Base-by-base conservation (phyloP, 2,888 invertebrate genomes). In the Fabriciana adippe region DNA sequence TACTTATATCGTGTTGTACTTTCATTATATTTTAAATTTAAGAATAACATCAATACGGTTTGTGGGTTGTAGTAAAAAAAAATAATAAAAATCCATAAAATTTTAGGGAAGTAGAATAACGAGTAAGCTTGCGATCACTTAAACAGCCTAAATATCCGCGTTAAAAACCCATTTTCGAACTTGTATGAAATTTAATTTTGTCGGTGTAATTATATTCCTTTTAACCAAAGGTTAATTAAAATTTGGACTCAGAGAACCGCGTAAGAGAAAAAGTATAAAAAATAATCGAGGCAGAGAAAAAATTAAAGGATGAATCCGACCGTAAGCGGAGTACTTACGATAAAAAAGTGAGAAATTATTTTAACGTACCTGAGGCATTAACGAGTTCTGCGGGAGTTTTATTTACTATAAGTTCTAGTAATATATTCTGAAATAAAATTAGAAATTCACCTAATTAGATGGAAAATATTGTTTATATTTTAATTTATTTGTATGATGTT, bases 281-380 rank as follows among this genome's bases (percentile, higher is more conserved):
- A 74, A 81, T 80, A 84, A 86, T 81, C 79, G 81, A 81, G 77
- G 77, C 76, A 72, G 79, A 76, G 82, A 85, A 84, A 76, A 83
- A 87, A 86, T 83, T 86, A 85, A 86, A 84, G 85, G 79, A 88
- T 84, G 81, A 87, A 88, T 83, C 83, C 83, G 76, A 80, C 78
- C 81, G 81, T 87, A 70, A 87, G 83, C 81, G 82, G 84, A 86
- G 84, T 84, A 81, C 79, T 81, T 79, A 75, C 76, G 78, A 78
- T 76, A 78, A 82, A 83, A 85, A 87, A 84, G 82, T 83, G 81
- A 79, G 82, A 86, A 84, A 85, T 86, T 85, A 87, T 87, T 85
- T 83, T 83, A 86, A 83, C 80, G 79, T 79, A 85, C 83, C 81
- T 82, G 69, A 82, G 84, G 83, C 83, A 81, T 82, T 82, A 85